Base-by-base conservation (phyloP, 2,113 vertebrate species). In the Nesoenas mayeri region DNA sequence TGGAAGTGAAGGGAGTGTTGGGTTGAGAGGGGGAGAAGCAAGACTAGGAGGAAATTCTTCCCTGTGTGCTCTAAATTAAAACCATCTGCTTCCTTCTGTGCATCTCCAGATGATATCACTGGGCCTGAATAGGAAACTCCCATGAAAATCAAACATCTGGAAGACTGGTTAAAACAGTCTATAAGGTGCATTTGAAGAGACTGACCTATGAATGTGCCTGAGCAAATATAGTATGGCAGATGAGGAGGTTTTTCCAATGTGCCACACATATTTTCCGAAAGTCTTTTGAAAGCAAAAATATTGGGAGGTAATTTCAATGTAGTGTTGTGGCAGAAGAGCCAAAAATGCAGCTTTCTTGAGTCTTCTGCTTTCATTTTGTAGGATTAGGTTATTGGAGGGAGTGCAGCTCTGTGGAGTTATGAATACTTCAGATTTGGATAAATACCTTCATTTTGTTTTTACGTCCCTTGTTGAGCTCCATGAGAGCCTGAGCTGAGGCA, bases 101-200 rank as follows among this genome's bases (percentile, higher is more conserved):
- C 88, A 82, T 95, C 92, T 95, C 95, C 91, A 94, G 96, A 96
- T 96, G 96, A 97, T 96, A 96, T 96, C 92, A 91, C 34, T 81
- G 70, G 75, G 73, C 83, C 73, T 15, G 31, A 66, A n/a, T 47
- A 69, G 91, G 94, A 96, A 95, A 95, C 95, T 97, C 95, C 86
- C 96, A 94, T 92, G 95, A 87, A 96, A 96, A 86, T 91, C 70
- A 47, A 85, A 94, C 96, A 95, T 97, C 96, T 96, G 95, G 83
- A 87, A 93, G 83, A 38, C 83, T 89, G 80, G 44, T 92, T 96
- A 84, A 60, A 87, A 15, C 47, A 50, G 73, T 80, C 77, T 72
- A 89, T 84, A 94, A 95, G 91, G 91, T 94, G 85, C 61, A 79
- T 85, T 86, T 93, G 88, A 60, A 90, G 80, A 75, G 28, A 8